Base-by-base conservation (phyloP, 2,113 vertebrate species). In the Planiliza haematocheilus region DNA sequence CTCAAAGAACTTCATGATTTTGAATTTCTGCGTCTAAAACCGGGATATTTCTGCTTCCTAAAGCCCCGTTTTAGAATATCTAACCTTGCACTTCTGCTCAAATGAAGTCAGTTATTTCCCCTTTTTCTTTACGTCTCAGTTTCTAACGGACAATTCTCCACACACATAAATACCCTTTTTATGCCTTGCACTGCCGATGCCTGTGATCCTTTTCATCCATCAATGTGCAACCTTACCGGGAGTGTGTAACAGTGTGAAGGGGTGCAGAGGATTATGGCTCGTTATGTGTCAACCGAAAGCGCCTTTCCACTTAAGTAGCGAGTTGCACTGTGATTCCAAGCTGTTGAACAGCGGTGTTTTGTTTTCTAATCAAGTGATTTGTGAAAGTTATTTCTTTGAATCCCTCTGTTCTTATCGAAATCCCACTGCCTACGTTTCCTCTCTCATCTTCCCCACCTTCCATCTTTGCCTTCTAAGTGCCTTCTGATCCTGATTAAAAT, bases 401-500 rank as follows among this genome's bases (percentile, higher is more conserved):
- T 61, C 18, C 39, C 24, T 18, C 41, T 36, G 18, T 45, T 45
- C 21, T 42, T 39, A 18, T 74, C 10, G 55, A 51, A 64, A 41
- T 62, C 58, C 16, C 17, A 16, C 20, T 52, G 42, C 49, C 53
- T 65, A 49, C 34, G 30, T 65, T 30, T 21, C 18, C 58, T 38
- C 8, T 58, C 65, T 63, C 9, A 69, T 65, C 41, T 45, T 67
- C 13, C 51, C 46, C 24, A 45, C 5, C 24, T 30, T 30, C 24
- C n/a, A n/a, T 85, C 61, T 68, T 41, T 77, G 16, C 37, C 64
- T 81, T 70, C 58, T 82, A 46, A 21, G 21, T 56, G 66, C 49
- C 12, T n/a, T 48, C 60, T 77, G 37, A 56, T 76, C 56, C 57
- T 76, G 72, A 87, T 89, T 89, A 87, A 82, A 85, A 86, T 89